Evolutionary conservation across 2,113 vertebrate genomes (phyloP), one percentile per base, ranked within the genome.

Genomic region (Crotalus tigris): DNA sequence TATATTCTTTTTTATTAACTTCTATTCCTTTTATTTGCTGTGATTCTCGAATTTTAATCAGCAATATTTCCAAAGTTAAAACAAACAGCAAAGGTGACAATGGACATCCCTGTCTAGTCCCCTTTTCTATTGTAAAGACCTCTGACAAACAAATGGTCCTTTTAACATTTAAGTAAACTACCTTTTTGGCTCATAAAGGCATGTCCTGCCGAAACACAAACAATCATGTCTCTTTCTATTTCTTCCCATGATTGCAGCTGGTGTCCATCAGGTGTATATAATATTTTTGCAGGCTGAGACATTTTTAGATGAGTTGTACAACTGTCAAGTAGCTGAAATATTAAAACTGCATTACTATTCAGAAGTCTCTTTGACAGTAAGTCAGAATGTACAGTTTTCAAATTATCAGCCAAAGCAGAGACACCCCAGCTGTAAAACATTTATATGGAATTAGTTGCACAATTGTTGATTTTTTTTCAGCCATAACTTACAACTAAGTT

Each of bases 191-290:
- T 97, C 46, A 92, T 33, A 85, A 96, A 97, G 19, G 91, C 59
- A 19, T 88, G 94, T 94, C 96, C 96, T 13, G 91, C 44, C 57
- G 97, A 97, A 94, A 95, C 95, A 57, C 96, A 95, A 29, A 97
- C 81, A 88, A 81, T 85, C 95, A 86, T 89, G 90, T 96, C 86
- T 26, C 94, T 89, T 29, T 96, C 95, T 81, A 92, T 54, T 69
- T 96, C 92, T 0, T 95, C 95, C 96, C 94, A 95, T 0, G 95
- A 91, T 26, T 95, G 44, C 49, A 93, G 33, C 8, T 21, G 91
- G 9, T 95, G 92, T 53, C 96, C 53, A 1, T 51, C 61, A 5
- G 88, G 21, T 2, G 92, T 92, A 7, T 94, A 94, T 7, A 96
- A 89, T 57, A 51, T 26, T 49, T 90, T 86, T 57, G 97, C 95